Base-by-base conservation (phyloP, 2,113 vertebrate species). In the Semnornis frantzii region DNA sequence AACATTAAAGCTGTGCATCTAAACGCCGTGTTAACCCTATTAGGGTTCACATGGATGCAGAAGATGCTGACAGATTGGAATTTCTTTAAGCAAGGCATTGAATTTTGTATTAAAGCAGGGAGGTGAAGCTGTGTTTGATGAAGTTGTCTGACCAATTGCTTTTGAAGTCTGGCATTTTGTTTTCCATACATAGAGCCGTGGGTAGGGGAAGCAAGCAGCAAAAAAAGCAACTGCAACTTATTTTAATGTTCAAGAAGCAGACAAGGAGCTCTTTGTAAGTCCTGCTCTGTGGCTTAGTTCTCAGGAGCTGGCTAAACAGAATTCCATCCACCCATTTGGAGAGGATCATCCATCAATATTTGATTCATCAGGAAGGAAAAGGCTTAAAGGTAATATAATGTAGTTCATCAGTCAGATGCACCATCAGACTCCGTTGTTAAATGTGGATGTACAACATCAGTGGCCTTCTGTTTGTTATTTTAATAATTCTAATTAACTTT, bases 401-500 rank as follows among this genome's bases (percentile, higher is more conserved):
- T 16, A 94, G 89, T 91, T 97, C 95, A 85, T 96, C 94, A 95
- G 85, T 95, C 91, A 94, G 94, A 86, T 24, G 77, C 66, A 89
- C 82, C 54, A 14, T 95, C 96, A 92, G 85, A 82, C 88, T 96
- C 94, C 58, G 15, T 96, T 95, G 96, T 96, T 97, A 97, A 96
- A 95, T 95, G 87, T 94, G 93, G 94, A 95, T 44, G 74, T 94
- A 91, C 85, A 92, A 79, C 92, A 96, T 69, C 18, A 19, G 87
- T 69, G 94, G 85, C 59, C 86, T 93, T 21, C 24, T 97, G 81
- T 48, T 97, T 98, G 94, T 95, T 98, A 96, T 94, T 95, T 96
- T 97, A 94, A 97, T 96, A 97, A 95, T 97, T 97, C 94, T 95
- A 98, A 98, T 97, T 97, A 97, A 97, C 95, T 95, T 92, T 92